Evolutionary conservation across 2,888 invertebrate species (phyloP).

Genomic region (Acanthopleura granulata): DNA sequence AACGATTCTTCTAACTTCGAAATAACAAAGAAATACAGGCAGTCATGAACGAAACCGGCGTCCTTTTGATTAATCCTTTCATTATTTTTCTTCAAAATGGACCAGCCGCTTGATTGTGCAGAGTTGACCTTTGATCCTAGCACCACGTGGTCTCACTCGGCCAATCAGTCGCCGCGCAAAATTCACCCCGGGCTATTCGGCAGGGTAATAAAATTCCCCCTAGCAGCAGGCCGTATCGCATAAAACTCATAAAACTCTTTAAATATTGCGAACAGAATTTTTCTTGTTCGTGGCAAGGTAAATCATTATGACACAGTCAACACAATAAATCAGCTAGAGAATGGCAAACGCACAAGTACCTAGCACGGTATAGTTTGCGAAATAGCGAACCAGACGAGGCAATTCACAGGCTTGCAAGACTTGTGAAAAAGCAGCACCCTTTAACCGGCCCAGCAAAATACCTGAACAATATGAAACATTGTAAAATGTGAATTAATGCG

Average conservation of each 20-base stretch:
- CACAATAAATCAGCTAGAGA: background rate
- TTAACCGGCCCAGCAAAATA: too few species aligned
- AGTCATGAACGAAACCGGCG: background rate
- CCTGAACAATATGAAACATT: too few species aligned
- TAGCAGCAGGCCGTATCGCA: slow-evolving; percentile 7
- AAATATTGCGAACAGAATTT: slow-evolving; percentile 9
- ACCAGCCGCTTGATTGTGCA: slow-evolving; percentile 3
- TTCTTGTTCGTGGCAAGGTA: background rate
- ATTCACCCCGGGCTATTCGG: slow-evolving; percentile 15
- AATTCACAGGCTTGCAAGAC: too few species aligned
- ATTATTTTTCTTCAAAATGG: slow-evolving; percentile 9
- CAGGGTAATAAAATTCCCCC: slow-evolving; percentile 9
- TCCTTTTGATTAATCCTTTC: slow-evolving; percentile 16
- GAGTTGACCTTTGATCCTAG: background rate
- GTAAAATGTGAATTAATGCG: too few species aligned
- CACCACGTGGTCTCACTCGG: background rate
- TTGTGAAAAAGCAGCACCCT: too few species aligned
- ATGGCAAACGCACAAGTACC: background rate
- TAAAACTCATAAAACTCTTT: slow-evolving; percentile 11
- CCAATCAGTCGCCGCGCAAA: background rate
- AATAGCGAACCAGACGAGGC: too few species aligned
- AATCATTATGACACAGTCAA: slow-evolving; percentile 5
- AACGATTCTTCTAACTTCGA: background rate
- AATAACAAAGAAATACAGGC: slow-evolving; percentile 8
- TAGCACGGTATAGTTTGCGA: too few species aligned